phyloP scores from a whole-genome alignment of 2,113 vertebrate genomes.

The Leptocoma aspasia region DNA sequence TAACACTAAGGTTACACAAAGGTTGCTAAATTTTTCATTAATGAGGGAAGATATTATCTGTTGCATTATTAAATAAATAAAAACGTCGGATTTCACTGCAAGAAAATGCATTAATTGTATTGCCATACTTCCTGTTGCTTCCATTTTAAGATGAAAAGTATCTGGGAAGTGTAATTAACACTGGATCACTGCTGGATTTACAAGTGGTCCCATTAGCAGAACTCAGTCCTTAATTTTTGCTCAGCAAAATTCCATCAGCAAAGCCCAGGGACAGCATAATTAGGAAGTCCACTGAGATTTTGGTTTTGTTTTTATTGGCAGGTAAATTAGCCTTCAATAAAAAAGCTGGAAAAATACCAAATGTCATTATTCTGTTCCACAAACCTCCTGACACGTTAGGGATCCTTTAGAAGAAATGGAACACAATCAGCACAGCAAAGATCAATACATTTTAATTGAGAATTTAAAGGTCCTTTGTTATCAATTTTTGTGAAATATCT shows the following conservation, averaged over 20 bases:
- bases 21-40: constrained; percentile 6
- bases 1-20: constrained; percentile 4
- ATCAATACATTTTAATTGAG: neutral
- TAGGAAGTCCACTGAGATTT: neutral
- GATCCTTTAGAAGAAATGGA: neutral
- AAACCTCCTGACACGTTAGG: neutral
- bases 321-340: neutral
- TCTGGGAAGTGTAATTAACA: constrained; percentile 39
- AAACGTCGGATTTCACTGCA: neutral
- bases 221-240: neutral
- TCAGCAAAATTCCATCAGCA: neutral
- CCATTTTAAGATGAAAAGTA: constrained; percentile 47
- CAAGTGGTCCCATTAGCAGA: neutral
- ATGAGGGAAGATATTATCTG: neutral
- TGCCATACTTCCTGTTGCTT: constrained; percentile 9
- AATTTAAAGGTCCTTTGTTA: neutral
- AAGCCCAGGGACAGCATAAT: neutral
- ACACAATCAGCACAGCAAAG: neutral
- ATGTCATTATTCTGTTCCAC: neutral
- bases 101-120: constrained; percentile 52
- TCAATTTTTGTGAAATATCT: neutral
- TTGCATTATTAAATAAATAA: neutral
- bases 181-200: neutral
- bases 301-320: neutral
- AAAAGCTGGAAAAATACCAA: neutral